Evolutionary conservation across 2,113 vertebrate species (phyloP), one percentile per base, ranked within the genome.

Genomic region (Phyllopteryx taeniolatus): DNA sequence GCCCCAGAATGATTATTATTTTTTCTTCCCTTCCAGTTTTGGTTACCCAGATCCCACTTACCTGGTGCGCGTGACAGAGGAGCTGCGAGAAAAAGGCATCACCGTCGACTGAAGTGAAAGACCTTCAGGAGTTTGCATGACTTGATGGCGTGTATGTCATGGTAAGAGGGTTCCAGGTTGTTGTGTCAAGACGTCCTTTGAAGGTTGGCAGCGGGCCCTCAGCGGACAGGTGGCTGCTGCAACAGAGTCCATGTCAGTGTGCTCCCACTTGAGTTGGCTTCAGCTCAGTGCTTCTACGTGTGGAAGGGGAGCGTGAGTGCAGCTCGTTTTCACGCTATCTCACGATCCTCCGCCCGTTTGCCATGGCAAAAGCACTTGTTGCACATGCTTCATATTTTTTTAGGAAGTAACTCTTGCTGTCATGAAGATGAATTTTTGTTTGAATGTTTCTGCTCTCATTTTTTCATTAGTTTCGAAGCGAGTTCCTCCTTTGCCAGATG

Each of bases 1-100:
- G 35, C 35, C 35, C 35, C 35, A 39, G 35, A 39, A 17, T 33
- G 5, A 8, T 9, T 20, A 3, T 63, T 0, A 4, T 27, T 47
- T 22, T 66, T 49, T 66, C 2, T 2, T 14, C 13, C n/a, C 13
- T 65, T 46, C 6, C 87, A 96, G 95, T 88, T 96, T 96, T 87
- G 95, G 94, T 79, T 96, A 95, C 88, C 95, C 95, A 44, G 95
- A 96, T 87, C 95, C 95, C 72, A 96, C 95, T 64, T 96, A 96
- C 87, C 91, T 96, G 87, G 94, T 95, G 68, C 92, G 95, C 79
- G 95, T 96, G 85, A 96, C 94, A 33, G 95, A 96, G 87, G 95
- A 96, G 80, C 93, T 96, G 75, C 89, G 95, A 87, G 95, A 96
- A 87, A 96, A 96, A 89, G 95, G 94, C 70, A 95, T 96, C 88